Conservation (phyloP, 2,888 invertebrate genomes). For the Gymnoscelis rufifasciata region DNA sequence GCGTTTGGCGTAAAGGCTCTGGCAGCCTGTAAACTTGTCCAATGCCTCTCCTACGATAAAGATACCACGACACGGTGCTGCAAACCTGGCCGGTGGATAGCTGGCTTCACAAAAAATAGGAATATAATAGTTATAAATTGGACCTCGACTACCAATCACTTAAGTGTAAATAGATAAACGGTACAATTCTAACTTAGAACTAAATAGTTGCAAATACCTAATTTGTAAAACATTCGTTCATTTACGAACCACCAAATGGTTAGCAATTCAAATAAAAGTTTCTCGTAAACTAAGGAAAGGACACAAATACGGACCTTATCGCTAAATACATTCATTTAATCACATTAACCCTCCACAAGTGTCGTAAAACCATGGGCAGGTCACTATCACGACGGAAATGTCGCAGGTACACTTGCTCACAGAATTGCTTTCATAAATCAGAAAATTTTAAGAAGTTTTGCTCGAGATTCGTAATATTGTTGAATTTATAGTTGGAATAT, state of each 20-base stretch:
- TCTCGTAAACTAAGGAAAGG: constrained; percentile 32
- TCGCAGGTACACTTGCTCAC: constrained; percentile 5
- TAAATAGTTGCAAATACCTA: constrained; percentile 11
- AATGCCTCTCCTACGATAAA: too few relatives aligned
- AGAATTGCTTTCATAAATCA: not conserved
- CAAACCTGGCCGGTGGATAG: too few relatives aligned
- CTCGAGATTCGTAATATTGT: too few relatives aligned
- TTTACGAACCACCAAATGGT: constrained; percentile 15
- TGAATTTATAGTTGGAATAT: too few relatives aligned
- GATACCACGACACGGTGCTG: too few relatives aligned
- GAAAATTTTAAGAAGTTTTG: too few relatives aligned
- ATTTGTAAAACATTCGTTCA: constrained; percentile 16
- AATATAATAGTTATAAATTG: too few relatives aligned
- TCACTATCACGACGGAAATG: constrained; percentile 23
- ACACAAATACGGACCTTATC: constrained; percentile 44
- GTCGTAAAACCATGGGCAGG: constrained; percentile 42
- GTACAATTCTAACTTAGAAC: constrained; percentile 1
- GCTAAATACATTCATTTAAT: constrained; percentile 49
- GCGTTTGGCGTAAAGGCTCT: too few relatives aligned
- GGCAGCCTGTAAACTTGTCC: too few relatives aligned
- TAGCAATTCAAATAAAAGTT: constrained; percentile 32
- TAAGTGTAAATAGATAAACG: too few relatives aligned
- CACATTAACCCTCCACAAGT: constrained; percentile 42
- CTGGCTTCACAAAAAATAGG: too few relatives aligned
- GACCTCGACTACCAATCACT: too few relatives aligned